Conservation (phyloP, 2,113 vertebrate species). For the Protobothrops mucrosquamatus region DNA sequence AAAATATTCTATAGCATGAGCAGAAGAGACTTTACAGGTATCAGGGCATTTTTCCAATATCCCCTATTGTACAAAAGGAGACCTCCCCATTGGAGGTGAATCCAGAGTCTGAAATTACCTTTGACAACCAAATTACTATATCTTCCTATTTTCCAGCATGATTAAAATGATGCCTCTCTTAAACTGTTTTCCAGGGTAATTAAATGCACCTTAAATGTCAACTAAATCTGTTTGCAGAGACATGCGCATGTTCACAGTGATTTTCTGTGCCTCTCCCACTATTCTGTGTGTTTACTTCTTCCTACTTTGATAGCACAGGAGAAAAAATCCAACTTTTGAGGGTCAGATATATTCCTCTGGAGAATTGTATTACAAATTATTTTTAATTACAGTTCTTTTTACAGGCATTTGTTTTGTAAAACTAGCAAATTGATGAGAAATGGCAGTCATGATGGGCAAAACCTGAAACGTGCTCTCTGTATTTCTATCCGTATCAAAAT, state of each 20-base stretch:
- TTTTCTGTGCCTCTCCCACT: neutral
- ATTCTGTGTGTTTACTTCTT: neutral
- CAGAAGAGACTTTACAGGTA: neutral
- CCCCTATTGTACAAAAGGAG: neutral
- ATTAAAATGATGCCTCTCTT: neutral
- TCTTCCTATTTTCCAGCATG: neutral
- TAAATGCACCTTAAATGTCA: neutral
- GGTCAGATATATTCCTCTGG: neutral
- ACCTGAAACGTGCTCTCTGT: constrained; percentile 13
- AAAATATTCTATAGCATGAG: neutral
- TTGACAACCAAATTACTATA: neutral
- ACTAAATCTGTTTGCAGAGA: neutral
- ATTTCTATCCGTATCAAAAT: constrained; percentile 15
- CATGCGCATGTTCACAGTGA: accelerated
- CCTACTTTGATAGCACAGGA: neutral
- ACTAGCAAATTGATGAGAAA: constrained; percentile 24
- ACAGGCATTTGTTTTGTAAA: neutral
- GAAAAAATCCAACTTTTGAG: neutral
- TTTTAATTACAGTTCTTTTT: neutral
- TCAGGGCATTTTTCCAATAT: neutral
- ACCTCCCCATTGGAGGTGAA: neutral
- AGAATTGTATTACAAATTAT: neutral
- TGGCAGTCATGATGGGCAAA: neutral
- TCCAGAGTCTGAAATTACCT: neutral
- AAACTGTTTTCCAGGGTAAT: neutral